phyloP scores from a whole-genome alignment of 2,113 vertebrate species.

The Psophia crepitans region DNA sequence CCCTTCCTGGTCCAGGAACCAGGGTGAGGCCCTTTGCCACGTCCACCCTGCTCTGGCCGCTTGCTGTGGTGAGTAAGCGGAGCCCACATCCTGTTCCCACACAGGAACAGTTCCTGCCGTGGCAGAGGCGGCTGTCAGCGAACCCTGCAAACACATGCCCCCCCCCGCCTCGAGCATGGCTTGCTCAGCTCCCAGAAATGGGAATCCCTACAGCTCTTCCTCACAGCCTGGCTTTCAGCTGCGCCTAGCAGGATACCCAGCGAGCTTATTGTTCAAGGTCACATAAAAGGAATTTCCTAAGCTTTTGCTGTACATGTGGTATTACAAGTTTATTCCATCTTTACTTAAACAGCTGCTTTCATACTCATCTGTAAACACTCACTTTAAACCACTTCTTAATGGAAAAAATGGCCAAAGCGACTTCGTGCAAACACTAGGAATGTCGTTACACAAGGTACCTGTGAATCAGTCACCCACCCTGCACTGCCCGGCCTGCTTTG shows the following conservation, averaged over 20 bases:
- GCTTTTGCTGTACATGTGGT: conserved; percentile 69
- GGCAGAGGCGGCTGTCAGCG: neutral
- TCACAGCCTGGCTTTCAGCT: neutral
- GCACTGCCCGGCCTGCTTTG: conserved; percentile 27
- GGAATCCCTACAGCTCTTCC: neutral
- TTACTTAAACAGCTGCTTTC: conserved; percentile 63
- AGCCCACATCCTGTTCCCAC: conserved; percentile 33
- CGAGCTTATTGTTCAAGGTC: conserved; percentile 63
- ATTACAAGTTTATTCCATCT: conserved; percentile 75
- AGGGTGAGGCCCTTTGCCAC: conserved; percentile 15
- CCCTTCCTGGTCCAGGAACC: conserved; percentile 15
- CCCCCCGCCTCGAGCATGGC: neutral
- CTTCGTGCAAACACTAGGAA: conserved; percentile 51
- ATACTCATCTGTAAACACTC: conserved; percentile 57
- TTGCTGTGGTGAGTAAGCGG: neutral
- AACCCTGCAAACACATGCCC: neutral
- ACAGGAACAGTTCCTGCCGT: neutral
- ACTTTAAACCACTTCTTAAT: conserved; percentile 54
- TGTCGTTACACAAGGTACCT: conserved; percentile 35
- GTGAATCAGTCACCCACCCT: conserved; percentile 36
- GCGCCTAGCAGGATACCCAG: conserved; percentile 20
- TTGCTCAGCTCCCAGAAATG: neutral
- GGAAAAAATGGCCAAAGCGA: conserved; percentile 54
- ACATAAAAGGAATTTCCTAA: conserved; percentile 54
- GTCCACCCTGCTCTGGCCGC: neutral